Conservation (phyloP, 2,797 vertebrate genomes). For the Cichlasoma orientale region DNA sequence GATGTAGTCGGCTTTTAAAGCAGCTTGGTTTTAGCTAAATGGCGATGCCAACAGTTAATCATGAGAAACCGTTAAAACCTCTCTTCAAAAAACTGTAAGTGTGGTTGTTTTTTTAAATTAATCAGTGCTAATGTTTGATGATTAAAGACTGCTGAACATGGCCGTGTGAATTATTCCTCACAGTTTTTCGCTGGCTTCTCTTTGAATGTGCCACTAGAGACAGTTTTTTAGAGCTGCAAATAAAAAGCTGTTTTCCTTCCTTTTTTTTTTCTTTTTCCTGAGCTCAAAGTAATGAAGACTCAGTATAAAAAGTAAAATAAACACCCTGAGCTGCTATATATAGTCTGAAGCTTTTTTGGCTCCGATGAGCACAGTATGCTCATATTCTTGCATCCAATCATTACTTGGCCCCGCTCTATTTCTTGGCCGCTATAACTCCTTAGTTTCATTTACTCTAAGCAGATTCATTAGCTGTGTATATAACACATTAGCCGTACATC, state of each 20-base stretch:
- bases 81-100: conserved; percentile 2
- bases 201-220: conserved; percentile 26
- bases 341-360: conserved; percentile 44
- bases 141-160: conserved; percentile 21
- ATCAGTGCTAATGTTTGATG: conserved; percentile 4
- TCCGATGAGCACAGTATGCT: conserved; percentile 41
- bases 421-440: conserved; percentile 24
- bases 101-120: neutral
- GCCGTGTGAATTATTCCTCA: conserved; percentile 6
- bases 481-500: conserved; percentile 36
- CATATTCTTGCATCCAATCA: conserved; percentile 31
- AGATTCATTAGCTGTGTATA: conserved; percentile 21
- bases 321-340: conserved; percentile 49
- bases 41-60: neutral
- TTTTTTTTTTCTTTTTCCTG: neutral
- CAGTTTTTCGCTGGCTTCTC: neutral
- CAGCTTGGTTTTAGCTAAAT: conserved; percentile 1
- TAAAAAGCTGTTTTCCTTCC: conserved; percentile 28
- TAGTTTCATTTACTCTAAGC: conserved; percentile 21
- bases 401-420: conserved; percentile 35
- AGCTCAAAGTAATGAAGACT: conserved; percentile 31
- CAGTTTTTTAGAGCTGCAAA: conserved; percentile 12
- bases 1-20: conserved; percentile 6
- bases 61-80: neutral
- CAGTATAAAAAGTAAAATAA: conserved; percentile 34